These are phyloP conservation scores for Passer domesticus DNA, from an alignment of 2,113 vertebrate genomes.

Conservation along the genomic window DNA sequence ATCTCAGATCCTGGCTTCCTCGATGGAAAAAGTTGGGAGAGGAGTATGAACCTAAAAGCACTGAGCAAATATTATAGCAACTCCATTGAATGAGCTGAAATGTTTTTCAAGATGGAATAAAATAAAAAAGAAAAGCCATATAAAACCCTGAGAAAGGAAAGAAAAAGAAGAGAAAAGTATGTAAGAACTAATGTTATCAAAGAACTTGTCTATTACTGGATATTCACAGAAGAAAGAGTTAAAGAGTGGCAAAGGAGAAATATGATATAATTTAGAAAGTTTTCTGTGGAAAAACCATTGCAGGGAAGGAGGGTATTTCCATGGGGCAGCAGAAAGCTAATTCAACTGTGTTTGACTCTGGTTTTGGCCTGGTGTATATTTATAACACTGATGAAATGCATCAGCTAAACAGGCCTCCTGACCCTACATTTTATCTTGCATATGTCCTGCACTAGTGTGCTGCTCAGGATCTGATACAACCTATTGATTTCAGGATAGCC, in stretches of 20 bases:
- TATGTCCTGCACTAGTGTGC: neutral
- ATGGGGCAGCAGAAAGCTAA: neutral
- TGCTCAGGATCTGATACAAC: neutral
- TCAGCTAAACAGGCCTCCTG: neutral
- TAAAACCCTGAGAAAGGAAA: neutral
- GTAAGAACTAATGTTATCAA: neutral
- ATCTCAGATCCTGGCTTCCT: neutral
- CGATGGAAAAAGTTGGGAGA: constrained; percentile 4
- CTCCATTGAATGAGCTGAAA: neutral
- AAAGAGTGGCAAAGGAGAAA: neutral
- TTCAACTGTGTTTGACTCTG: neutral
- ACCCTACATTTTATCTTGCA: neutral
- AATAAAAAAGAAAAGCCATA: neutral
- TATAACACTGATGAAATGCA: neutral
- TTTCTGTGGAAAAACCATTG: neutral
- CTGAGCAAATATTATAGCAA: neutral
- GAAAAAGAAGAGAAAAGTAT: neutral
- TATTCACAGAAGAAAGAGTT: neutral
- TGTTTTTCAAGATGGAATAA: neutral
- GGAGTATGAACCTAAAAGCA: neutral
- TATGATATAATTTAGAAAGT: neutral
- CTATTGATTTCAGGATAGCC: neutral
- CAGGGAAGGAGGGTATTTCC: neutral
- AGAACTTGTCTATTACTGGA: neutral
- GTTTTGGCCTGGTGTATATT: neutral